Base-by-base conservation (phyloP, 1,140 invertebrate species). In the Pogonomyrmex barbatus region DNA sequence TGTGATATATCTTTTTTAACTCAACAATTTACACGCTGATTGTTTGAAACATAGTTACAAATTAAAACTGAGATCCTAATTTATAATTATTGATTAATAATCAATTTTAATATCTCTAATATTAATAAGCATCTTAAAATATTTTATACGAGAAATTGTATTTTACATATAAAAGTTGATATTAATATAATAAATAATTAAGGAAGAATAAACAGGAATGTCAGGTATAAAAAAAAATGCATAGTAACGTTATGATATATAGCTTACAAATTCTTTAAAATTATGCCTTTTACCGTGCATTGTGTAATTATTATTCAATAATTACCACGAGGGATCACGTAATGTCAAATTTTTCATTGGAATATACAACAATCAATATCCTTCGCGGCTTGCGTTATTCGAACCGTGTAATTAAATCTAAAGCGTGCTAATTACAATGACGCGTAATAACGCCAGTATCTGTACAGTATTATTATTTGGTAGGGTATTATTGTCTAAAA, bases 401-500 rank as follows among this genome's bases (percentile, higher is more conserved):
- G 36, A 73, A 14, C 54, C 30, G 56, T 45, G 42, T 83, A 83
- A 83, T 83, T 83, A 73, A 83, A 83, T 83, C 68, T 83, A 42
- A 83, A 62, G 14, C 68, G 68, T 39, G 68, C 79, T 83, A 83
- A 83, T 83, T 83, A 83, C 47, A 86, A 84, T 58, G 56, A 70
- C 79, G 54, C 62, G 70, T 73, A 68, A 86, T 81, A 87, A 87
- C 79, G 56, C 67, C 58, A 24, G 81, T 79, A 88, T 86, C 83
- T 83, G 73, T 65, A 75, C 17, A 58, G 47, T 84, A 50, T 89
- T 90, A 89, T 91, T 90, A 65, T 87, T 89, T 58, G 71, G 86
- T 65, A 78, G 58, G 81, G 70, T 70, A 60, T 63, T 87, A 67
- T 79, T 86, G 85, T 68, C 79, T 83, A 54, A 82, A 76, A 79